A percentile compares a stretch with the other conserved stretches of the same genome.
phyloP scores from a whole-genome alignment of 2,888 invertebrate genomes.

The Diaperis boleti region DNA sequence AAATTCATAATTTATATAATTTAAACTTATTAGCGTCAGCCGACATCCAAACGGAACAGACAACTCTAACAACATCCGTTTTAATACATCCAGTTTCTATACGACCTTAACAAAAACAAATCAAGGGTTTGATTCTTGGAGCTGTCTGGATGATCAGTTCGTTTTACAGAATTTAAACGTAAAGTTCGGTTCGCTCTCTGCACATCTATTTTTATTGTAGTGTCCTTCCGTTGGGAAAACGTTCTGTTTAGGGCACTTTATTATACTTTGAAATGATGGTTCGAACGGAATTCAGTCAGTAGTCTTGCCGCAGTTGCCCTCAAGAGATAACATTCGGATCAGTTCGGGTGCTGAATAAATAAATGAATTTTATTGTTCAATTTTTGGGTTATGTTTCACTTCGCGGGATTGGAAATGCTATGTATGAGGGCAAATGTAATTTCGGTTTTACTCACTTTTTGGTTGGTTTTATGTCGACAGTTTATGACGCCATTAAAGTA shows the following conservation, averaged over 20 bases:
- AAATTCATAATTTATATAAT: slow-evolving; percentile 5
- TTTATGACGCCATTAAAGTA: neutral
- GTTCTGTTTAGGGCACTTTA: slow-evolving; percentile 30
- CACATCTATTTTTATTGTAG: slow-evolving; percentile 32
- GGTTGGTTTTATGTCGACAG: neutral
- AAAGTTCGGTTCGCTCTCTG: slow-evolving; percentile 17
- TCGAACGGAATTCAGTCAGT: slow-evolving; percentile 23
- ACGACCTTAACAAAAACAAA: slow-evolving; percentile 6
- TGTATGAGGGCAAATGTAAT: neutral
- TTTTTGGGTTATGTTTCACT: slow-evolving; percentile 20
- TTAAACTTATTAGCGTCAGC: neutral
- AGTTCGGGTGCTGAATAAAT: slow-evolving; percentile 24
- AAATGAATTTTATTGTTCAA: slow-evolving; percentile 29
- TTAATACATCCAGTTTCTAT: too few relatives aligned
- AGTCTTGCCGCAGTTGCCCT: slow-evolving; percentile 27
- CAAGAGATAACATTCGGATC: slow-evolving; percentile 26
- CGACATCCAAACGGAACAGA: neutral
- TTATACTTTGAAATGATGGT: slow-evolving; percentile 32
- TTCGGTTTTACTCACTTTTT: neutral
- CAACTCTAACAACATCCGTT: neutral
- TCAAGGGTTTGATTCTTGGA: neutral
- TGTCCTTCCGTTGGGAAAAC: slow-evolving; percentile 28
- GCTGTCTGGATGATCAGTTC: slow-evolving; percentile 14
- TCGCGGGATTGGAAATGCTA: neutral
- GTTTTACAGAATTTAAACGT: slow-evolving; percentile 17